A percentile compares a stretch with the other conserved stretches of the same genome.
These are phyloP conservation scores for Lepidothrix coronata DNA, from an alignment of 2,113 vertebrate genomes.

Conservation along the genomic window DNA sequence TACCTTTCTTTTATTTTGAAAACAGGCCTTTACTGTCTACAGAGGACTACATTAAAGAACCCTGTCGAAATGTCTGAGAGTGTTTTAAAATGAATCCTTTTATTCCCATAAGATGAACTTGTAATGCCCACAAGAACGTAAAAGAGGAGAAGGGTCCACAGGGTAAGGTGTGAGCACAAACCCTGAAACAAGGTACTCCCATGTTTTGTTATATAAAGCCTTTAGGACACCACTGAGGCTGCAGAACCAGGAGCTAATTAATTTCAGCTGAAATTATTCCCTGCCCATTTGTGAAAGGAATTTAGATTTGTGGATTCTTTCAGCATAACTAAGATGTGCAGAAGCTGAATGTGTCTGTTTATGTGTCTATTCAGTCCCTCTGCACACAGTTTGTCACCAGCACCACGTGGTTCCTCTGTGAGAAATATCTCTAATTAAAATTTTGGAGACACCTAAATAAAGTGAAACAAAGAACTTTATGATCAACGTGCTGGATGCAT, in stretches of 20 bases:
- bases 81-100: not conserved
- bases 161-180: not conserved
- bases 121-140: not conserved
- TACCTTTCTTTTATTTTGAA: not conserved
- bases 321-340: not conserved
- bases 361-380: not conserved
- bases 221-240: not conserved
- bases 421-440: too few species aligned
- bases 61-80: not conserved
- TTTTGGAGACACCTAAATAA: too few species aligned
- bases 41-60: not conserved
- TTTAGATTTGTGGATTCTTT: not conserved
- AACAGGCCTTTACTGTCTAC: not conserved
- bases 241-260: not conserved
- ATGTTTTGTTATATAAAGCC: not conserved
- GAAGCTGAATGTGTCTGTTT: not conserved
- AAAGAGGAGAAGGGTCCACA: not conserved
- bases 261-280: not conserved
- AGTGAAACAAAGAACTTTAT: too few species aligned
- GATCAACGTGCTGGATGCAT: too few species aligned
- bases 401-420: accelerated
- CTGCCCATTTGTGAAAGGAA: not conserved
- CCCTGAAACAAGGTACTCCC: not conserved
- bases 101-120: not conserved
- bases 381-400: not conserved